Evolutionary conservation across 2,113 vertebrate genomes (phyloP), one percentile per base, ranked within the genome.

Genomic region (Rana temporaria): DNA sequence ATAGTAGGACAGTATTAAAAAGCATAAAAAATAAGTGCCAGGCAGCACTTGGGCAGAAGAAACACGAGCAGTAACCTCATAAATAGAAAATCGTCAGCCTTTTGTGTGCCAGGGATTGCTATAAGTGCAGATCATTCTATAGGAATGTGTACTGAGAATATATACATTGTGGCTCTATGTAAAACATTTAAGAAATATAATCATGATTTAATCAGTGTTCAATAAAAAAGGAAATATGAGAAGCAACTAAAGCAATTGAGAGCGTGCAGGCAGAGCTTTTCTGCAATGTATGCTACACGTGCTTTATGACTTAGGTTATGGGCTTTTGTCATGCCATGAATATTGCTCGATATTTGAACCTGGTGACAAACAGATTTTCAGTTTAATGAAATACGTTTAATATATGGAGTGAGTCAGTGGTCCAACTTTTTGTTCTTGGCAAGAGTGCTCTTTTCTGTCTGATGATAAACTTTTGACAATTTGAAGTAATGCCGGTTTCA

Each of bases 1-100:
- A 73, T 73, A 73, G 53, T 73, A 56, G 19, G 70, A 18, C 30
- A 53, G 70, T 73, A 73, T 73, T 57, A 73, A 73, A 73, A 73
- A 53, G 53, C 53, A 73, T 73, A 52, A 32, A 56, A 73, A 32
- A 57, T 53, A 32, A 73, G 70, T 73, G 70, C 52, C 70, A 73
- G 70, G 70, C 70, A 73, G 30, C 22, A 56, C 70, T 73, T 32
- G 70, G 52, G 70, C 53, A 73, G 12, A 24, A 73, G 30, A 56
- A 56, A 73, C 26, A 30, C 56, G 32, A 73, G 70, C 70, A 73
- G 55, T 57, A 26, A 73, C 52, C 70, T 73, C 55, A 30, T 73
- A 73, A 73, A 73, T 19, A 18, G 17, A 73, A 73, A 73, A 73
- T 73, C 70, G 56, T 73, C 56, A 73, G 24, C 52, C 20, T 53